Evolutionary conservation across 2,888 invertebrate genomes (phyloP).

Genomic region (Hetaerina titia): DNA sequence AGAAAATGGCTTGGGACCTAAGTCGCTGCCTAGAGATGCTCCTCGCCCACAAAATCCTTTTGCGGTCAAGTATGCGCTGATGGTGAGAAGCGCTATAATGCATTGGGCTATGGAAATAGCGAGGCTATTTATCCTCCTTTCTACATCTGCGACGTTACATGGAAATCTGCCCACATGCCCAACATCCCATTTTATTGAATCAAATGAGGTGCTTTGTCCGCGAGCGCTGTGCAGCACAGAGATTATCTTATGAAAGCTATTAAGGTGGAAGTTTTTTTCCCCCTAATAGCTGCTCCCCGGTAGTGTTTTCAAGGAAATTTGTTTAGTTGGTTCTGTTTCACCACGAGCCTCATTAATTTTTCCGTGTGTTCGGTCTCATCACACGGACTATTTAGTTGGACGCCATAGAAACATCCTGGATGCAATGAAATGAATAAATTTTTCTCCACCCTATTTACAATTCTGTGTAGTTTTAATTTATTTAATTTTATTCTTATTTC

Average conservation of each 20-base stretch:
- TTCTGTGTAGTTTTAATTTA: too few species aligned
- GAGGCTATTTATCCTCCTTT: background rate
- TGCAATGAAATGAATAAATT: too few species aligned
- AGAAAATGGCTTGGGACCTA: conserved; percentile 62
- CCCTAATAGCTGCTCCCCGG: background rate
- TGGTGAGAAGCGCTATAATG: background rate
- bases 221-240: background rate
- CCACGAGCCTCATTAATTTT: background rate
- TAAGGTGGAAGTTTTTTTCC: background rate
- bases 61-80: background rate
- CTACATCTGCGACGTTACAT: background rate
- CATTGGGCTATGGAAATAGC: background rate
- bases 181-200: background rate
- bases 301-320: background rate
- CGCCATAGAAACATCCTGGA: too few species aligned
- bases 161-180: background rate
- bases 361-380: background rate
- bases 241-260: background rate
- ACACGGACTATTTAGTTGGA: too few species aligned
- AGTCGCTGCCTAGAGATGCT: background rate
- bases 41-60: background rate
- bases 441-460: too few species aligned
- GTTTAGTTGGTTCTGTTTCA: background rate
- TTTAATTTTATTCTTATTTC: too few species aligned
- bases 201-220: conserved; percentile 8